A percentile compares a stretch with the other conserved stretches of the same genome.
Conservation (phyloP, 2,888 invertebrate genomes). For the Drosophila kokeensis region DNA sequence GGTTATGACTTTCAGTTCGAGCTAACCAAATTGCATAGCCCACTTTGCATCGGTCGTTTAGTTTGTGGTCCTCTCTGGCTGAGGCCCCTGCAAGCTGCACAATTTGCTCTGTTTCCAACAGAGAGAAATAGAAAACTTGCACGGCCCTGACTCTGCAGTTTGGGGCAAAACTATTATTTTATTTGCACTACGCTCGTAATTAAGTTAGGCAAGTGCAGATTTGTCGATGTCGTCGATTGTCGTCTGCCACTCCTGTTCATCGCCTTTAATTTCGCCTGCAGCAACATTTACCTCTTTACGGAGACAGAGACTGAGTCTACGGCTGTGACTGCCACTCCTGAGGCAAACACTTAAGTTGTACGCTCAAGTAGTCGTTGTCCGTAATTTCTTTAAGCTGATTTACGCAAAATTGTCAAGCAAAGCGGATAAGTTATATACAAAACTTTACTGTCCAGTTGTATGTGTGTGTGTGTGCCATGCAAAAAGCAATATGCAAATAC, state of each 20-base stretch:
- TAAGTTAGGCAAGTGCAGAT: conserved; percentile 79
- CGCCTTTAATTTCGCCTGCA: conserved; percentile 35
- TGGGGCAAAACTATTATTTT: conserved; percentile 65
- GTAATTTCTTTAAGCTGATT: conserved; percentile 79
- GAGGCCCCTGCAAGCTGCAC: conserved; percentile 13
- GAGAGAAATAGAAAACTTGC: conserved; percentile 51
- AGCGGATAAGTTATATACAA: conserved; percentile 75
- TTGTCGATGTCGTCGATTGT: conserved; percentile 55
- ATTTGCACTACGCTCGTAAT: conserved; percentile 69
- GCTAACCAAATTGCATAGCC: conserved; percentile 69
- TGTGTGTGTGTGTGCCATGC: conserved; percentile 27
- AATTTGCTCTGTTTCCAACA: conserved; percentile 29
- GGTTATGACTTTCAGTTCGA: conserved; percentile 70
- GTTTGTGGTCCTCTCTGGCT: conserved; percentile 22
- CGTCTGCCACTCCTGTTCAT: conserved; percentile 11
- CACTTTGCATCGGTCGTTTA: conserved; percentile 37
- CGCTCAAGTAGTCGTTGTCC: conserved; percentile 45
- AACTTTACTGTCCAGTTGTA: conserved; percentile 45
- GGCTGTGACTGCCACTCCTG: conserved; percentile 7
- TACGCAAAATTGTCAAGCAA: conserved; percentile 69
- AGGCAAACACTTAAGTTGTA: conserved; percentile 23
- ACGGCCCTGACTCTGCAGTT: conserved; percentile 55
- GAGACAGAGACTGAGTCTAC: background rate
- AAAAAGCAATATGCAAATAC: conserved; percentile 79
- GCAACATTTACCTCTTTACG: conserved; percentile 19